Percentiles rank a stretch among this genome's conserved stretches.
Conservation (phyloP, 1,140 invertebrate species). For the Paraescarpia echinospica region DNA sequence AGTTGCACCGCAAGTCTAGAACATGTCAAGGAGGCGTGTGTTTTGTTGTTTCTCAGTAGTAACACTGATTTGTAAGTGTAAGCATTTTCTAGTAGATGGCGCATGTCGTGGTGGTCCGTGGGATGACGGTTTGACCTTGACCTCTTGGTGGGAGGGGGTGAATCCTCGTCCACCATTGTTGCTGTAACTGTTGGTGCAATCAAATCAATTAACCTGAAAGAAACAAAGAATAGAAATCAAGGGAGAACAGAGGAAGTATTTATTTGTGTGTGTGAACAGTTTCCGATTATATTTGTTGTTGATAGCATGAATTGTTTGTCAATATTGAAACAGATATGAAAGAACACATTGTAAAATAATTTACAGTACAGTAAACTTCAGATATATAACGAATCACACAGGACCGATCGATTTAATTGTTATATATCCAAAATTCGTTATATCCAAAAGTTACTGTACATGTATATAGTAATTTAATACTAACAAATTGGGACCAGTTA, state of each 20-base stretch:
- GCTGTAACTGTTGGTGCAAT: not conserved
- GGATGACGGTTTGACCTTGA: not conserved
- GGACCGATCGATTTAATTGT: no score
- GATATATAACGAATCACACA: no score
- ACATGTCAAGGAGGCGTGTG: not conserved
- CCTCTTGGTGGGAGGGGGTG: not conserved
- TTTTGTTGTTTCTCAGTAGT: not conserved
- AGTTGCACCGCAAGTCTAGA: not conserved
- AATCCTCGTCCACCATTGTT: not conserved
- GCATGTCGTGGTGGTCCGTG: not conserved
- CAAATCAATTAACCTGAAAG: not conserved
- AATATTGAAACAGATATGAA: not conserved
- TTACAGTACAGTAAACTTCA: no score
- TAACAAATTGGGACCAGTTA: no score
- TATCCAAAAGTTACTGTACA: no score
- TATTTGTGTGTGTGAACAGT: no score
- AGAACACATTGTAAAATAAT: not conserved
- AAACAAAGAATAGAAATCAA: not conserved
- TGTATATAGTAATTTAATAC: no score
- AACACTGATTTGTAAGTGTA: constrained; percentile 1
- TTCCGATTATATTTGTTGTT: not conserved
- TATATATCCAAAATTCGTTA: no score
- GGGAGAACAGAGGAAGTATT: not conserved
- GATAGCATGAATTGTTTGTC: not conserved
- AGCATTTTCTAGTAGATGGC: not conserved